Evolutionary conservation across 2,888 invertebrate genomes (phyloP).

Genomic region (Coleophora flavipennella): DNA sequence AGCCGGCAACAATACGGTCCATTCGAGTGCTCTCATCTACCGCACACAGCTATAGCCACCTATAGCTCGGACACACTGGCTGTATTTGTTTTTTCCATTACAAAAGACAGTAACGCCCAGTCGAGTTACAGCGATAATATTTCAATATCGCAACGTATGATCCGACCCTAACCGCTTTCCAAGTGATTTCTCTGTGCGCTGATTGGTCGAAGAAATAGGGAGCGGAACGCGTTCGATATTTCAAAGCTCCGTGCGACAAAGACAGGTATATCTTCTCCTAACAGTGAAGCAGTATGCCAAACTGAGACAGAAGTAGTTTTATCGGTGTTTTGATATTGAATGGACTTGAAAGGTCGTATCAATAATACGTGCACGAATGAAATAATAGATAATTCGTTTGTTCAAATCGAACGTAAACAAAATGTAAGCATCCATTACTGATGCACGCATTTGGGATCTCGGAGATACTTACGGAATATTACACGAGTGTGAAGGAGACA

Average conservation of each 20-base stretch:
- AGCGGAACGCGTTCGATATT: constrained; percentile 38
- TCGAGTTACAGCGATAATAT: constrained; percentile 55
- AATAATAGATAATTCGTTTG: constrained; percentile 73
- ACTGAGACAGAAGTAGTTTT: constrained; percentile 37
- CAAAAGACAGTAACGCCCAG: constrained; percentile 60
- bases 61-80: constrained; percentile 24
- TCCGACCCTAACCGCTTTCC: constrained; percentile 42
- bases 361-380: constrained; percentile 72
- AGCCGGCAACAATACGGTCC: constrained; percentile 45
- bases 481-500: constrained; percentile 32
- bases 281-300: constrained; percentile 5
- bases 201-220: constrained; percentile 38
- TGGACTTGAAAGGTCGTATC: constrained; percentile 61
- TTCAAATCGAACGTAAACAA: constrained; percentile 71
- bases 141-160: constrained; percentile 56
- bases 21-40: constrained; percentile 59
- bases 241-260: constrained; percentile 30
- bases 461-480: constrained; percentile 17
- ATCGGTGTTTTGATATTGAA: constrained; percentile 55
- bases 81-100: constrained; percentile 69
- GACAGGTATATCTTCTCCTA: constrained; percentile 21
- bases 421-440: constrained; percentile 67
- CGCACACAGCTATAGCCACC: constrained; percentile 27
- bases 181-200: constrained; percentile 53
- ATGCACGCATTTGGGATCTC: constrained; percentile 37